Conservation (phyloP, 2,888 invertebrate genomes). For the Cabera pusaria region DNA sequence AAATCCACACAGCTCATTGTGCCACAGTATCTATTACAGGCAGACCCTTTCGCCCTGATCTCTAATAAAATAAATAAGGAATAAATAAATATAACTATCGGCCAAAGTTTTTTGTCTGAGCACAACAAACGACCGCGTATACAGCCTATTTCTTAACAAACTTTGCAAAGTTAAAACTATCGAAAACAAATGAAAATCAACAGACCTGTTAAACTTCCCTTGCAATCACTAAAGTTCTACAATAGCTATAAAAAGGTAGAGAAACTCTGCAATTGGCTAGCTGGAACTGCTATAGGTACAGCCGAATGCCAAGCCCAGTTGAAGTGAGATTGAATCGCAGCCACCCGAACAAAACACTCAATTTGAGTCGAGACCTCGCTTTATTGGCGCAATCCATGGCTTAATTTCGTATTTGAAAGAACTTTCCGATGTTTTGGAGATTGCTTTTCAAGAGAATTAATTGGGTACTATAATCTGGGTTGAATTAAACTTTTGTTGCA, state of each 20-base stretch:
- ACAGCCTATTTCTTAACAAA: too few relatives aligned
- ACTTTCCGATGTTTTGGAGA: conserved; percentile 8
- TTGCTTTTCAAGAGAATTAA: conserved; percentile 11
- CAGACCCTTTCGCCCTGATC: too few relatives aligned
- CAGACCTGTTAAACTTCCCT: too few relatives aligned
- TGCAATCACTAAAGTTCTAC: conserved; percentile 1
- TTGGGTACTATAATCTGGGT: conserved; percentile 2
- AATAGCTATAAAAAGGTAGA: conserved; percentile 4
- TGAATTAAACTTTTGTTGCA: conserved; percentile 1
- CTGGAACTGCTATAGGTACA: too few relatives aligned
- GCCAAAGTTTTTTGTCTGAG: too few relatives aligned
- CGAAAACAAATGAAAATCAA: too few relatives aligned
- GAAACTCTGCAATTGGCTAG: conserved; percentile 9
- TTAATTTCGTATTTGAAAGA: conserved; percentile 19
- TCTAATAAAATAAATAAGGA: too few relatives aligned
- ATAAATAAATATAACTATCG: too few relatives aligned
- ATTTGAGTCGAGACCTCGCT: conserved; percentile 52
- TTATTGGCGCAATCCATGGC: conserved; percentile 42
- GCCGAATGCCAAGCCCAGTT: conserved; percentile 7
- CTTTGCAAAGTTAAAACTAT: too few relatives aligned
- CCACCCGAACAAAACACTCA: conserved; percentile 58
- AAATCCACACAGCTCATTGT: too few relatives aligned
- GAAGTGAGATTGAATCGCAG: conserved; percentile 46
- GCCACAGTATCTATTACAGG: too few relatives aligned
- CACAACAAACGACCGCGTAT: too few relatives aligned